These are phyloP conservation scores for Drosophila kambysellisi DNA, from an alignment of 2,888 invertebrate species.

Conservation along the genomic window DNA sequence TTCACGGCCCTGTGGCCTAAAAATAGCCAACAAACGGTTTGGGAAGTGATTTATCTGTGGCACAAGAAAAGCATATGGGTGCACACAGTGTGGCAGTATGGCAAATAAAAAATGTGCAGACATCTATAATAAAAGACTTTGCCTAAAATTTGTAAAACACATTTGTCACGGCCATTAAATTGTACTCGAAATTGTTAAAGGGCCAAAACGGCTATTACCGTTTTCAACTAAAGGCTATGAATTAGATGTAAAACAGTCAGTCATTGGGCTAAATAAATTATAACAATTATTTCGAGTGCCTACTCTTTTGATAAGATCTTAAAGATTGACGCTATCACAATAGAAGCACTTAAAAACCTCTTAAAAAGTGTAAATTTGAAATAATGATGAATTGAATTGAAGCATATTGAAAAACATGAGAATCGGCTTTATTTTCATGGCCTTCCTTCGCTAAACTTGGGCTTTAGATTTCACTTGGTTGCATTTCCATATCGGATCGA, in stretches of 20 bases:
- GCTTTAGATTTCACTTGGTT: slow-evolving; percentile 38
- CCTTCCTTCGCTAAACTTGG: slow-evolving; percentile 13
- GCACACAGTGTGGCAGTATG: neutral
- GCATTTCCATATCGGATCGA: slow-evolving; percentile 18
- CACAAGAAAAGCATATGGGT: slow-evolving; percentile 27
- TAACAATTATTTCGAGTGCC: slow-evolving; percentile 11
- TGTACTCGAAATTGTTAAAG: slow-evolving; percentile 15
- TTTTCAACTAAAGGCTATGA: neutral
- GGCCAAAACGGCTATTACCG: neutral
- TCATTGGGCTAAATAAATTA: slow-evolving; percentile 29
- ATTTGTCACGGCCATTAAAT: slow-evolving; percentile 21
- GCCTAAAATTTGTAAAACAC: slow-evolving; percentile 7
- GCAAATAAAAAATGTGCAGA: slow-evolving; percentile 17
- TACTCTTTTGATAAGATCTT: neutral
- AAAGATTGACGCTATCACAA: neutral
- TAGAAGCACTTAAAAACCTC: neutral
- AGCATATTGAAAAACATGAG: slow-evolving; percentile 1
- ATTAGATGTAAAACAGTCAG: neutral
- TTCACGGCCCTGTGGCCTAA: slow-evolving; percentile 49
- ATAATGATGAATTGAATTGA: neutral
- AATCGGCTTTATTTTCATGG: slow-evolving; percentile 7
- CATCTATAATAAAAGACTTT: neutral
- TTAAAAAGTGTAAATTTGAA: neutral
- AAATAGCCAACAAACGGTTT: slow-evolving; percentile 59
- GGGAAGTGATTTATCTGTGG: slow-evolving; percentile 60